Evolutionary conservation across 2,888 invertebrate species (phyloP).

Genomic region (Smittia aterrima): DNA sequence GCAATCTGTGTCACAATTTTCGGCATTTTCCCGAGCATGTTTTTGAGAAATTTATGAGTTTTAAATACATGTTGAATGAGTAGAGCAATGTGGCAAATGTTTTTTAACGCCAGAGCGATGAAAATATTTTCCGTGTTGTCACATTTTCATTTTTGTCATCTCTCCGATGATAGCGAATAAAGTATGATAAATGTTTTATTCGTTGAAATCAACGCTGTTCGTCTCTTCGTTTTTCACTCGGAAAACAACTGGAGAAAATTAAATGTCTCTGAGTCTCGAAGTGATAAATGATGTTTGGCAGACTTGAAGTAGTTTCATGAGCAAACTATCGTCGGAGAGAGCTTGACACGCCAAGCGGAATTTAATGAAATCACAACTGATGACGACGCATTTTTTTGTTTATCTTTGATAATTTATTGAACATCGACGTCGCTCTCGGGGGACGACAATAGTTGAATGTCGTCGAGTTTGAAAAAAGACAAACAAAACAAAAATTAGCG

Average conservation of each 20-base stretch:
- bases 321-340: too few species aligned
- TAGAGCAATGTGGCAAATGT: slow-evolving; percentile 23
- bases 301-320: not conserved
- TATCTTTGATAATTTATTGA: too few species aligned
- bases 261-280: not conserved
- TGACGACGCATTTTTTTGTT: too few species aligned
- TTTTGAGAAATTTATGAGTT: slow-evolving; percentile 29
- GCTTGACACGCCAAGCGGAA: too few species aligned
- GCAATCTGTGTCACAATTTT: slow-evolving; percentile 30
- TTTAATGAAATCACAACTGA: too few species aligned
- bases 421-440: too few species aligned
- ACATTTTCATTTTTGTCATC: slow-evolving; percentile 30
- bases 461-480: too few species aligned
- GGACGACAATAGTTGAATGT: too few species aligned
- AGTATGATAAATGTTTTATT: slow-evolving; percentile 34
- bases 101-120: slow-evolving; percentile 4
- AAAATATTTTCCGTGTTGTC: slow-evolving; percentile 31
- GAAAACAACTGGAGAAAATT: not conserved
- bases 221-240: not conserved
- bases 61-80: slow-evolving; percentile 24
- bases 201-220: slow-evolving; percentile 12
- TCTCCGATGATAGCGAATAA: slow-evolving; percentile 18
- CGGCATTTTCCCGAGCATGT: slow-evolving; percentile 1
- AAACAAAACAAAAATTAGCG: too few species aligned
- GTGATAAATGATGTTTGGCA: slow-evolving; percentile 1